Base-by-base conservation (phyloP, 2,888 invertebrate species). In the Heliconius ismenius region DNA sequence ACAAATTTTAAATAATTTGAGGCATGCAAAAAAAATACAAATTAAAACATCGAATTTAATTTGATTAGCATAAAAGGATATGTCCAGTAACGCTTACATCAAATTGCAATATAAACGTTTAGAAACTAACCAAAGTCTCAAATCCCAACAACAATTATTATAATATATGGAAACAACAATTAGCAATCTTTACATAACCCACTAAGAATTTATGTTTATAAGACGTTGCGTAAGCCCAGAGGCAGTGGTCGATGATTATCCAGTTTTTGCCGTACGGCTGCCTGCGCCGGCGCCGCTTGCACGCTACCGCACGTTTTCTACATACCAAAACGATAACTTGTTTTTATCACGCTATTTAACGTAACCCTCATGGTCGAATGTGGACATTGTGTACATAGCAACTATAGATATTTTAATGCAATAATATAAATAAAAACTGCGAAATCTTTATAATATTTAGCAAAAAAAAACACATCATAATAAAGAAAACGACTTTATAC, bases 181-280 rank as follows among this genome's bases (percentile, higher is more conserved):
- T 83, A 83, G 83, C 72, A 79, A 83, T 83, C 86, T 87, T 86
- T 85, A 85, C 83, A 83, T 88, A 89, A 88, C 88, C 88, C 86
- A 87, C 84, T 87, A 83, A 84, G 85, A 87, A 84, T 82, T 83
- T 81, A 82, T 49, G 81, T 78, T 74, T 80, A 67, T 78, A 74
- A 81, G 81, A 75, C 81, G 82, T 86, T 86, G 82, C 84, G 83
- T 83, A 85, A 86, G 77, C 79, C 49, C 81, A 78, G 82, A 79
- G 74, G 83, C 73, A 63, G 21, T 28, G 62, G 76, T 82, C 81
- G 77, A 81, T 81, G 82, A 84, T 84, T 83, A 84, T 80, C 80
- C 79, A 83, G 80, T 85, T 83, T 85, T 85, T 84, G 81, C 81
- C 76, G 80, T 82, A 84, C 81, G 85, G 84, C 82, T 81, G 82